A percentile compares a stretch with the other conserved stretches of the same genome.
Conservation (phyloP, 2,888 invertebrate genomes). For the Tenthredo scrophulariae region DNA sequence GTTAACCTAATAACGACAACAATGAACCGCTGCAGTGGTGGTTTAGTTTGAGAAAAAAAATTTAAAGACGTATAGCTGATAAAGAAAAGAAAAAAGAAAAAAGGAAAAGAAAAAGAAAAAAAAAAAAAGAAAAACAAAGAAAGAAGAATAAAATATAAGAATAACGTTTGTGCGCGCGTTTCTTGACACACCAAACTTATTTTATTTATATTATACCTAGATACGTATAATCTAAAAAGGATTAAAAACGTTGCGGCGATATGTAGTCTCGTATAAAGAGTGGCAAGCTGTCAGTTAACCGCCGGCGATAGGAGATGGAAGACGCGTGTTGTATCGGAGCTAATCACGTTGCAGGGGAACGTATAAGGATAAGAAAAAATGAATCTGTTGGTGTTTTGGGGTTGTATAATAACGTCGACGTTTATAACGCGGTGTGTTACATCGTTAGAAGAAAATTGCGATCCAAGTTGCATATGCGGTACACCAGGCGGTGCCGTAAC, state of each 20-base stretch:
- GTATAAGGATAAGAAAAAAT: constrained; percentile 67
- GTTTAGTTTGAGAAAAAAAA: not conserved
- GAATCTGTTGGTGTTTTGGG: constrained; percentile 65
- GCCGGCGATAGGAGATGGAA: constrained; percentile 40
- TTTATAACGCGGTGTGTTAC: constrained; percentile 54
- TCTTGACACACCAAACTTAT: not conserved
- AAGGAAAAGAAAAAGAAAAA: not conserved
- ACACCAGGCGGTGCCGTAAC: constrained; percentile 69
- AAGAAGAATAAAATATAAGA: constrained; percentile 15
- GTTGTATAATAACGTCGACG: constrained; percentile 56
- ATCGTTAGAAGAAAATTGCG: constrained; percentile 63
- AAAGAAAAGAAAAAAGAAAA: constrained; percentile 12
- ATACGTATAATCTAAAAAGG: not conserved
- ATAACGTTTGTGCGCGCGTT: not conserved
- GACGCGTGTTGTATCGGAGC: constrained; percentile 56
- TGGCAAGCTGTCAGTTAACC: constrained; percentile 30
- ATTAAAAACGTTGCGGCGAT: not conserved
- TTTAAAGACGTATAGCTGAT: not conserved
- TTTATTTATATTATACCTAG: not conserved
- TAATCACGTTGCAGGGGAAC: constrained; percentile 64
- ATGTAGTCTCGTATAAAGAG: constrained; percentile 54
- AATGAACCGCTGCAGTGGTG: constrained; percentile 6
- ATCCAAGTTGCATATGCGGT: constrained; percentile 75
- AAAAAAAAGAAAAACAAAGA: not conserved
- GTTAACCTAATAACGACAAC: not conserved